These are phyloP conservation scores for Chrysocyon brachyurus DNA, from an alignment of 2,797 vertebrate species.

Conservation along the genomic window DNA sequence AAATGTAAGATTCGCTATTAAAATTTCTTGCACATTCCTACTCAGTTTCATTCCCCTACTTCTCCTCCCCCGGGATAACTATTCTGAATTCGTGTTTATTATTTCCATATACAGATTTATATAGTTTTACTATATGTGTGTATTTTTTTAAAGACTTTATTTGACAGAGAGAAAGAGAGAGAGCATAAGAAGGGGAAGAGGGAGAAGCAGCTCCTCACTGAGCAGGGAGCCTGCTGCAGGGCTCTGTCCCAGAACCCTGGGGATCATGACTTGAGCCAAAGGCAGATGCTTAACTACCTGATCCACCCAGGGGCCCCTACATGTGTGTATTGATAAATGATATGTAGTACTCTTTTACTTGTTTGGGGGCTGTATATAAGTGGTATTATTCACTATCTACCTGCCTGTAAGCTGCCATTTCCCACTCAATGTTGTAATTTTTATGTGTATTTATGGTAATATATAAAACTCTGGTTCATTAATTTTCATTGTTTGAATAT, in stretches of 20 bases:
- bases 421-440: not conserved
- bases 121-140: not conserved
- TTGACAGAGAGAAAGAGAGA: too few relatives aligned
- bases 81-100: conserved; percentile 1
- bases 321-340: not conserved
- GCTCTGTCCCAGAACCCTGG: too few relatives aligned
- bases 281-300: too few relatives aligned
- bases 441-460: not conserved
- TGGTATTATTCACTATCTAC: not conserved
- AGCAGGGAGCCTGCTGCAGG: too few relatives aligned
- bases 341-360: not conserved
- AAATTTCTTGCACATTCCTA: not conserved
- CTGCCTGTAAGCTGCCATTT: not conserved
- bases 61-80: not conserved
- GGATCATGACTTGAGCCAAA: too few relatives aligned
- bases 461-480: conserved; percentile 45
- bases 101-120: not conserved
- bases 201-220: too few relatives aligned
- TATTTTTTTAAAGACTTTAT: not conserved
- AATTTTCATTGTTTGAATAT: conserved; percentile 34
- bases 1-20: not conserved
- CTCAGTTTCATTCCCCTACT: not conserved
- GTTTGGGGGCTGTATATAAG: not conserved
- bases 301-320: too few relatives aligned
- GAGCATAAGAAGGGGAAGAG: too few relatives aligned